Evolutionary conservation across 2,113 vertebrate species (phyloP).

Genomic region (Campylomormyrus tamandua): DNA sequence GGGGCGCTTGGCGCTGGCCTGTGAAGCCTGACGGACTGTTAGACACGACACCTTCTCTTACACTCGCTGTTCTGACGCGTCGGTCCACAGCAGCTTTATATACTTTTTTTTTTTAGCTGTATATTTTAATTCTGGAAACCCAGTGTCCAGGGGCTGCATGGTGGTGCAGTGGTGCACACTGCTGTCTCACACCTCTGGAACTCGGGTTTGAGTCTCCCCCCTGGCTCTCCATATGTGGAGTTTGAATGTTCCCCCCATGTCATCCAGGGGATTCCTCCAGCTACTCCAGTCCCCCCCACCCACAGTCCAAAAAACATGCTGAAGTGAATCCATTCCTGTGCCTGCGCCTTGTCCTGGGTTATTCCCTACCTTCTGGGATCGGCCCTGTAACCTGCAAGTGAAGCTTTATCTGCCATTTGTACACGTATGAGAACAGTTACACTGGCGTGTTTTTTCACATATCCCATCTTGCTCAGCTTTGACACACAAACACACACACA

Average conservation of each 20-base stretch:
- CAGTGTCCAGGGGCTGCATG: background rate
- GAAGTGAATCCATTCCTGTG: background rate
- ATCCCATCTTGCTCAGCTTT: background rate
- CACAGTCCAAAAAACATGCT: background rate
- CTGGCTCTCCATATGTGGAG: background rate
- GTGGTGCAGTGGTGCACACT: background rate
- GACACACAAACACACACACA: background rate
- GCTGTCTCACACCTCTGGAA: background rate
- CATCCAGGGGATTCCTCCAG: background rate
- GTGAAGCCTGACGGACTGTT: constrained; percentile 39
- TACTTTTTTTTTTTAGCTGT: background rate
- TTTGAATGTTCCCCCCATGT: background rate
- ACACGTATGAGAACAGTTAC: background rate
- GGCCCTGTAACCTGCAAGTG: background rate
- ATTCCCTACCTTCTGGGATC: background rate
- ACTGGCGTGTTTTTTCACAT: background rate
- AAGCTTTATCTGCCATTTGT: background rate
- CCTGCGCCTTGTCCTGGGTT: background rate
- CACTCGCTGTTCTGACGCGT: background rate
- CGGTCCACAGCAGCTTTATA: background rate
- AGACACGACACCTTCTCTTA: constrained; percentile 15
- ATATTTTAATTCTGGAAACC: background rate
- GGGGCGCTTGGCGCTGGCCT: constrained; percentile 39
- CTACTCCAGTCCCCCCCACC: no score
- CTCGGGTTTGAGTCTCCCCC: background rate